These are phyloP conservation scores for Semicossyphus pulcher DNA, from an alignment of 2,113 vertebrate species.

Conservation along the genomic window DNA sequence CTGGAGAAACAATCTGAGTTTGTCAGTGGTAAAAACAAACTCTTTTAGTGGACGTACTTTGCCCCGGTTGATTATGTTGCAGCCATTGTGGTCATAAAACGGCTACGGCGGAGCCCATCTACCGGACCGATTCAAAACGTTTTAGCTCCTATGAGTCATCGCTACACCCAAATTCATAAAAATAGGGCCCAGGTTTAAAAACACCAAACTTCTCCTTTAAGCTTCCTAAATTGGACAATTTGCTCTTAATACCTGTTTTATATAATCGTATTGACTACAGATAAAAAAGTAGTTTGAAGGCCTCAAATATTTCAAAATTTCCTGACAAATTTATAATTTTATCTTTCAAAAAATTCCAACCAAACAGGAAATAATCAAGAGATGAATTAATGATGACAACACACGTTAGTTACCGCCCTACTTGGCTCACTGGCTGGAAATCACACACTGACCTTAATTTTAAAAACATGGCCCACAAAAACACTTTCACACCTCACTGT, in stretches of 20 bases:
- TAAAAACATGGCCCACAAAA: conserved; percentile 34
- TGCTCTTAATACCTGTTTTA: neutral
- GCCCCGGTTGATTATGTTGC: too few species aligned
- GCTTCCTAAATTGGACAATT: too few species aligned
- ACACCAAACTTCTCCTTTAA: too few species aligned
- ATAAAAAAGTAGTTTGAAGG: neutral
- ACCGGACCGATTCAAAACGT: too few species aligned
- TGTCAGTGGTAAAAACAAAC: too few species aligned
- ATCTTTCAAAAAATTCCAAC: neutral
- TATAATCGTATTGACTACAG: neutral
- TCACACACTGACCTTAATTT: conserved; percentile 56
- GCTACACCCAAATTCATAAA: too few species aligned
- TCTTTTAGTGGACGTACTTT: too few species aligned
- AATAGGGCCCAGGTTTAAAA: too few species aligned
- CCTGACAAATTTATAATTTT: neutral
- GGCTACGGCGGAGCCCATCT: too few species aligned
- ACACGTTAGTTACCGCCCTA: conserved; percentile 9
- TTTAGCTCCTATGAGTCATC: too few species aligned
- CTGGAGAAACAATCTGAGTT: too few species aligned
- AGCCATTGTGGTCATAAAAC: too few species aligned
- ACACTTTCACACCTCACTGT: conserved; percentile 50
- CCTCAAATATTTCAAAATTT: neutral
- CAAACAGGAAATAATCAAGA: neutral
- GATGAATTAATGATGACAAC: neutral
- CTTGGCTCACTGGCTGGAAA: conserved; percentile 25